phyloP scores from a whole-genome alignment of 2,888 invertebrate genomes.

The Nemoura dubitans region DNA sequence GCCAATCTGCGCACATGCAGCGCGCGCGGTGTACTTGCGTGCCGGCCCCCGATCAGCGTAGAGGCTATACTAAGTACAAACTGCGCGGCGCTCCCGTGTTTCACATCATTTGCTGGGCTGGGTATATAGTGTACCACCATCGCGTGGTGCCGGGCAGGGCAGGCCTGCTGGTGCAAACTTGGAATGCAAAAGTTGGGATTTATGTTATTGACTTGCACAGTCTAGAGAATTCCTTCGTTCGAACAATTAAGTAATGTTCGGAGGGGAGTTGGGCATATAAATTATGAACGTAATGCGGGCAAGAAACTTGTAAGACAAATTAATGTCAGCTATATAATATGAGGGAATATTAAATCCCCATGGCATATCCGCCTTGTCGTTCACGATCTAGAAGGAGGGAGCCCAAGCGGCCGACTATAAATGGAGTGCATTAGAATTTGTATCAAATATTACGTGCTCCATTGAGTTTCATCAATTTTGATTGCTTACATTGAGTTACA shows the following conservation, averaged over 20 bases:
- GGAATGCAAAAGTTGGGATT: slow-evolving; percentile 19
- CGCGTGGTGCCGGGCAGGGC: neutral
- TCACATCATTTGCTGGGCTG: no score
- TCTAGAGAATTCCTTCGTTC: slow-evolving; percentile 29
- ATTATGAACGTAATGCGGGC: slow-evolving; percentile 35
- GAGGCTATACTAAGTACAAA: no score
- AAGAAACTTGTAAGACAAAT: slow-evolving; percentile 38
- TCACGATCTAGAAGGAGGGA: neutral
- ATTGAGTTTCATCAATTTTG: neutral
- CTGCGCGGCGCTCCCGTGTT: no score
- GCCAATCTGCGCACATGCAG: neutral
- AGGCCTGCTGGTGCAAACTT: neutral
- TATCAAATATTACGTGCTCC: neutral
- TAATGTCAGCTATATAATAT: slow-evolving; percentile 27
- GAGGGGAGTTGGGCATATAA: slow-evolving; percentile 31
- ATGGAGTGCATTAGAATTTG: slow-evolving; percentile 12
- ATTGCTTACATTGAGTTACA: neutral
- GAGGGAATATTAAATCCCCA: neutral
- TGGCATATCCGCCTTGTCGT: neutral
- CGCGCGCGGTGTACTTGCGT: neutral
- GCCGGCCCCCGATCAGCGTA: no score
- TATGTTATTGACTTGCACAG: slow-evolving; percentile 35
- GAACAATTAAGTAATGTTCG: slow-evolving; percentile 34
- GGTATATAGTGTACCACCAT: neutral
- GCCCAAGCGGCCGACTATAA: neutral